Evolutionary conservation across 2,113 vertebrate genomes (phyloP).

Genomic region (Mixornis gularis): DNA sequence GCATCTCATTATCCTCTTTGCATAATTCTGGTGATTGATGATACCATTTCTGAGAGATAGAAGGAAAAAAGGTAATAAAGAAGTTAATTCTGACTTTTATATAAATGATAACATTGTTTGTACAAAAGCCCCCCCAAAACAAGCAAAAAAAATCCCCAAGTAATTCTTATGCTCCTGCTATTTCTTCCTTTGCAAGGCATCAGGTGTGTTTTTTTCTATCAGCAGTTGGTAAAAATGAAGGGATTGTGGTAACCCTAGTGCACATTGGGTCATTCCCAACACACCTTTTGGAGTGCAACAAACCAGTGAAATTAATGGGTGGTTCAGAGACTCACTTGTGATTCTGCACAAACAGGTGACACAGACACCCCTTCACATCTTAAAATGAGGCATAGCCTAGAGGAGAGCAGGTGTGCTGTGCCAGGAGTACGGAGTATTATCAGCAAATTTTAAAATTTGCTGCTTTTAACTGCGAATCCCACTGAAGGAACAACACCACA

Average conservation of each 20-base stretch:
- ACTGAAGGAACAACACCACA: background rate
- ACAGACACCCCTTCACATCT: background rate
- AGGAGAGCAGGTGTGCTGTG: background rate
- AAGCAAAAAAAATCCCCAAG: rapidly evolving
- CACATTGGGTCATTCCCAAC: rapidly evolving
- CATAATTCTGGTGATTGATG: background rate
- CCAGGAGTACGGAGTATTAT: background rate
- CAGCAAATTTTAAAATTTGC: background rate
- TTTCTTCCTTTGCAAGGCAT: background rate
- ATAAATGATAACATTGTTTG: background rate
- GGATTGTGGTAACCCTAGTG: background rate
- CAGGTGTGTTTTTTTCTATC: background rate
- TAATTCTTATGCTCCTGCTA: background rate
- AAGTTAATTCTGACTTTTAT: background rate
- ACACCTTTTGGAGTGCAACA: background rate
- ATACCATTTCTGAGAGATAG: background rate
- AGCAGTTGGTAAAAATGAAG: background rate
- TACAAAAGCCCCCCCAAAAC: background rate
- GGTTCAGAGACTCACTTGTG: background rate
- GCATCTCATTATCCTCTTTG: background rate
- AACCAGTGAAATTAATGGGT: background rate
- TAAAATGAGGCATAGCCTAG: background rate
- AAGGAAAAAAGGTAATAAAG: background rate
- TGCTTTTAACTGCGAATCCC: background rate
- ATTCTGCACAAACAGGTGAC: background rate